Conservation (phyloP, 2,113 vertebrate genomes). For the Ameiurus melas region DNA sequence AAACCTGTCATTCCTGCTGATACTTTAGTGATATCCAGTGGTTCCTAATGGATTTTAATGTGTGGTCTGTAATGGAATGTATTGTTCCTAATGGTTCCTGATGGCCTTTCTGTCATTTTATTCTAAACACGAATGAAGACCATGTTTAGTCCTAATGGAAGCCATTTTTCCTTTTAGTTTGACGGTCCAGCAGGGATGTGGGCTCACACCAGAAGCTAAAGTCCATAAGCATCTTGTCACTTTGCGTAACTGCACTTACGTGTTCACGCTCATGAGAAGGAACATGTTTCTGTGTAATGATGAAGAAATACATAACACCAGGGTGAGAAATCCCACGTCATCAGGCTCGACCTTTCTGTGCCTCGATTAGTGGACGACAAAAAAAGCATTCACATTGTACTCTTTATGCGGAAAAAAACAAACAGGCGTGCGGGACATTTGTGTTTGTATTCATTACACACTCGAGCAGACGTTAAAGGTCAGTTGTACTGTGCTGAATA, state of each 20-base stretch:
- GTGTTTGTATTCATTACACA: slow-evolving; percentile 2
- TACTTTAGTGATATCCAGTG: background rate
- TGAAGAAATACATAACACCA: background rate
- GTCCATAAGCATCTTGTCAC: background rate
- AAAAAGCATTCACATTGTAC: background rate
- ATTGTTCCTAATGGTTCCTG: background rate
- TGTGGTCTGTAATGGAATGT: background rate
- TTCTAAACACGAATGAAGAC: background rate
- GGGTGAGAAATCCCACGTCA: slow-evolving; percentile 9
- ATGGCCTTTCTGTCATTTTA: background rate
- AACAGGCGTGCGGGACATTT: background rate
- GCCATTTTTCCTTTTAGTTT: background rate
- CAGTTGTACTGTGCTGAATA: slow-evolving; percentile 38
- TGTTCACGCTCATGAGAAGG: background rate
- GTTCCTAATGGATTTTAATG: background rate
- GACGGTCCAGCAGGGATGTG: background rate
- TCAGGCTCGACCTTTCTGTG: slow-evolving; percentile 8
- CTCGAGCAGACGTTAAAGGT: slow-evolving; percentile 21
- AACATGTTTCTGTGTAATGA: background rate
- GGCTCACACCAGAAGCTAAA: background rate
- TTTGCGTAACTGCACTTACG: background rate
- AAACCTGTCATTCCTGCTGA: background rate
- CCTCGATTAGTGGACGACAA: background rate
- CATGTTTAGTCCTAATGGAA: background rate
- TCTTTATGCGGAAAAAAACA: background rate